Evolutionary conservation across 2,888 invertebrate genomes (phyloP).

Genomic region (Chymomyza caudatula): DNA sequence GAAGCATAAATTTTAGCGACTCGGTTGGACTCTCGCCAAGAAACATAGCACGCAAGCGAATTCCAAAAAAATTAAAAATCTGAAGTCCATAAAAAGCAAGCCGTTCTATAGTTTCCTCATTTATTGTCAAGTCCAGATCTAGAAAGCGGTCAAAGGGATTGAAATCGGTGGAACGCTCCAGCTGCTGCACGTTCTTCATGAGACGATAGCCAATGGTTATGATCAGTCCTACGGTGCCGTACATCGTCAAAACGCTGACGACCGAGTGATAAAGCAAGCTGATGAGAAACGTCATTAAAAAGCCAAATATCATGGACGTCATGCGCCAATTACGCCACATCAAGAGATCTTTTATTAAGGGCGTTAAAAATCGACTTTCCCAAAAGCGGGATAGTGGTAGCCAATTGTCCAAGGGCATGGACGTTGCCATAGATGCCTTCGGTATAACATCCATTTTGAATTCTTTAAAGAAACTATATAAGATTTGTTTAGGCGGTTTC

Average conservation of each 20-base stretch:
- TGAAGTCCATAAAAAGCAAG: not conserved
- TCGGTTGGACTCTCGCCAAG: too few relatives aligned
- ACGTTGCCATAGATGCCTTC: too few relatives aligned
- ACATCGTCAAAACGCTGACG: not conserved
- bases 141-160: not conserved
- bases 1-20: too few relatives aligned
- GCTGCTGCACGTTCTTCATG: not conserved
- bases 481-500: too few relatives aligned
- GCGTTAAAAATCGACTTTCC: constrained; percentile 4
- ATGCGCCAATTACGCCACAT: not conserved
- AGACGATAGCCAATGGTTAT: not conserved
- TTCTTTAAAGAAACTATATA: too few relatives aligned
- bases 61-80: too few relatives aligned
- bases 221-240: not conserved
- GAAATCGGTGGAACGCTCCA: not conserved
- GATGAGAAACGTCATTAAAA: not conserved
- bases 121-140: not conserved
- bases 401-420: not conserved
- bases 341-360: not conserved
- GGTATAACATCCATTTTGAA: too few relatives aligned
- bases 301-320: not conserved
- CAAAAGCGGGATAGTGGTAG: not conserved
- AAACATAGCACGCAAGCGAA: too few relatives aligned
- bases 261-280: not conserved
- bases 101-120: not conserved